Base-by-base conservation (phyloP, 2,113 vertebrate species). In the Cinclus cinclus region DNA sequence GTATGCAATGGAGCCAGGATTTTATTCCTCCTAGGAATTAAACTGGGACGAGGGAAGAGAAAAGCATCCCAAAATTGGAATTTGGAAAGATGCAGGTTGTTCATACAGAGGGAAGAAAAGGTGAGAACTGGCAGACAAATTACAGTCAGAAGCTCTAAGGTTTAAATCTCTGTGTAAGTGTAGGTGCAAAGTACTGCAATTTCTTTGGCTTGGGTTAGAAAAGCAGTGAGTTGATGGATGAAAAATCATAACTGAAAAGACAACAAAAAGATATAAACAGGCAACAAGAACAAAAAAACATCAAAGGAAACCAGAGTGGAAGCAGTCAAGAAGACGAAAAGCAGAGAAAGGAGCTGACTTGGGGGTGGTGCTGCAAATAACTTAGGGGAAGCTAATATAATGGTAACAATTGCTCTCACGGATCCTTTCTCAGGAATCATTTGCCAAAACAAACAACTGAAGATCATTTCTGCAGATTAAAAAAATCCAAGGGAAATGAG, bases 21-120 rank as follows among this genome's bases (percentile, higher is more conserved):
- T 92, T 93, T 74, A 88, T 88, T 94, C 90, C 47, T 94, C 75
- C 70, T n/a, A 91, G 78, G 70, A 95, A 80, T 77, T 87, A 92
- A 95, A 93, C 50, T 49, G 68, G 71, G 27, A 37, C 5, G 4
- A 9, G 12, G 24, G 33, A 83, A 35, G 15, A 17, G 35, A 15
- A 74, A 41, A 92, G 33, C 74, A 88, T 93, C 92, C 83, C 74
- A 91, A 87, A 89, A 91, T n/a, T 50, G 10, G 46, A 95, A 92
- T 95, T 95, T 92, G 94, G 90, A 95, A 87, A 95, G 74, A 88
- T 52, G 42, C 74, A 93, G 84, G 71, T 92, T 96, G 88, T 50
- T 96, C 91, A 92, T 91, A 96, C 17, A 91, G 94, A 93, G 73
- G 55, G 69, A 95, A 89, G 91, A 79, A 78, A 95, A 94, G 82